Evolutionary conservation across 2,888 invertebrate genomes (phyloP), one percentile per base, ranked within the genome.

Genomic region (Bembecia ichneumoniformis): DNA sequence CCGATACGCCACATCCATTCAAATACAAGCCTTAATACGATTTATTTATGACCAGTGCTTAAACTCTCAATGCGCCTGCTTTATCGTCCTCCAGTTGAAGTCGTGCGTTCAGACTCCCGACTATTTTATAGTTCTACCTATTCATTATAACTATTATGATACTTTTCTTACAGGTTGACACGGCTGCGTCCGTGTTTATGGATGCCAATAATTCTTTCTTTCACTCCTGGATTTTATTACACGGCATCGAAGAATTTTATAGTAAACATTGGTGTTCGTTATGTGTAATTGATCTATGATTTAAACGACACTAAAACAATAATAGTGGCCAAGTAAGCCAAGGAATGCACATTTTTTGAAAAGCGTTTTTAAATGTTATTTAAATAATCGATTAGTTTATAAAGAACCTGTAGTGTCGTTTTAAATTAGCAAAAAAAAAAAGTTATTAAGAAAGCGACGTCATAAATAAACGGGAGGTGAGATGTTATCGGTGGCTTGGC

Each of bases 41-140:
- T 75, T 82, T 82, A 84, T 86, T 83, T 82, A 84, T 79, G 74
- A 62, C 71, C 59, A 71, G 70, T 66, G 71, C 77, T 80, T 73
- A 74, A 70, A 58, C 62, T 64, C 64, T 69, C 67, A 63, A 71
- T 71, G 70, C 64, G 57, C 55, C 58, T 63, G 68, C 67, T 78
- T 74, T 76, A 76, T 75, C 68, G 71, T 55, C 65, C 60, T 54
- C 58, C 58, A 58, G 63, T 63, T 58, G 59, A 60, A 62, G 55
- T 57, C 52, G 55, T 55, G 54, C 55, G 52, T 52, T 52, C 60
- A 58, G 60, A 68, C 66, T 71, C 63, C 28, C 58, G 63, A 68
- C 60, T 59, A 63, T 77, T 81, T 79, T 81, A 82, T 81, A 71
- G 69, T 66, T 69, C 60, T 69, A 62, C 45, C 36, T 64, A 68